Percentiles rank a stretch among this genome's conserved stretches.
Evolutionary conservation across 2,888 invertebrate species (phyloP).

Genomic region (Hydriomena furcata): DNA sequence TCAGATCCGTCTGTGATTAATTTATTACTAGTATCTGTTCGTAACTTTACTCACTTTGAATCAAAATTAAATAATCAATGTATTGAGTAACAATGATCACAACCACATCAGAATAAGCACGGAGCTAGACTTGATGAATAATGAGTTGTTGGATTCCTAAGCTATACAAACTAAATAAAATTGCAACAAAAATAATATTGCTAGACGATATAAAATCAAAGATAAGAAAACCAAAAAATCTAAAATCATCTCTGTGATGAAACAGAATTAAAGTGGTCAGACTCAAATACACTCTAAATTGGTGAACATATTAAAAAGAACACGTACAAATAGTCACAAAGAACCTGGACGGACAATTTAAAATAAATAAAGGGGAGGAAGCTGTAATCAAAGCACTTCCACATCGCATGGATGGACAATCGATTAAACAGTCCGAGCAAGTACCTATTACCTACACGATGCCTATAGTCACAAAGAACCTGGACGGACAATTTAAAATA

Average conservation of each 20-base stretch:
- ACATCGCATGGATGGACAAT: conserved; percentile 71
- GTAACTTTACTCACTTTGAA: background rate
- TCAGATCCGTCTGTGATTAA: conserved; percentile 50
- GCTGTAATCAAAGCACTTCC: conserved; percentile 75
- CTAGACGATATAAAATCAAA: background rate
- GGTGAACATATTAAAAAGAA: conserved; percentile 3
- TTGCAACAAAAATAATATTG: no score
- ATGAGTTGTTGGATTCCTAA: no score
- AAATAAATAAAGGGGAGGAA: conserved; percentile 75
- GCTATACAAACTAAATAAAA: no score
- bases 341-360: conserved; percentile 57
- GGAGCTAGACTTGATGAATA: no score
- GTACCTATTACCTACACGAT: no score
- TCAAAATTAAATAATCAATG: no score
- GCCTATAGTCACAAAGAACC: conserved; percentile 47
- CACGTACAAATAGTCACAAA: conserved; percentile 13
- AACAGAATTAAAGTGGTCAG: no score
- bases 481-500: conserved; percentile 65
- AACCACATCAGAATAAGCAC: no score
- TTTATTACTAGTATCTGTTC: conserved; percentile 32
- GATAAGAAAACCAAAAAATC: background rate
- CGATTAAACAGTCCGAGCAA: conserved; percentile 61
- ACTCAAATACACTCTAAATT: background rate
- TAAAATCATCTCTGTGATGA: background rate
- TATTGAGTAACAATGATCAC: no score